These are phyloP conservation scores for Australoheros facetus DNA, from an alignment of 2,797 vertebrate species.

Conservation along the genomic window DNA sequence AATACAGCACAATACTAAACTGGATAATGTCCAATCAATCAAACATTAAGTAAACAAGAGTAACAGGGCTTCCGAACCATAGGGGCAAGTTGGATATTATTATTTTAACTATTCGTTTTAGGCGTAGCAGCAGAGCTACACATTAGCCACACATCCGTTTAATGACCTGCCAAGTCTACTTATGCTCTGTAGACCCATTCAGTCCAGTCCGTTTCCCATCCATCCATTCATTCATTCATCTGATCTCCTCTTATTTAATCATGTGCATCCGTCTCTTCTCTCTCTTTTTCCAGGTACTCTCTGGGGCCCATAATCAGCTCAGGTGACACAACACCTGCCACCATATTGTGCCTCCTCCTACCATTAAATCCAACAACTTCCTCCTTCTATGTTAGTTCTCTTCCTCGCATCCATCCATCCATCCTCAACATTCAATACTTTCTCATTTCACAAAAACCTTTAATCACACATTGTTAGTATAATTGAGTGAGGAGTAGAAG, in stretches of 20 bases:
- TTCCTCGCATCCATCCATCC: conserved; percentile 10
- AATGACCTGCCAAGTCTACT: background rate
- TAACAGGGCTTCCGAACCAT: background rate
- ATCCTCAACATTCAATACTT: conserved; percentile 23
- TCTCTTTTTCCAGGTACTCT: background rate
- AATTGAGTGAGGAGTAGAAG: conserved; percentile 6
- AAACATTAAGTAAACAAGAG: background rate
- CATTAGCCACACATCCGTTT: background rate
- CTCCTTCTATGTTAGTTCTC: background rate
- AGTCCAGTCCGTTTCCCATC: background rate
- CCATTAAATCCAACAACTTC: background rate
- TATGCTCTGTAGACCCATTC: background rate
- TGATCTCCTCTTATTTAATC: background rate
- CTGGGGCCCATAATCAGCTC: background rate
- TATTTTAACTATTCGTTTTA: background rate
- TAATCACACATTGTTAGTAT: conserved; percentile 6
- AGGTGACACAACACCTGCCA: conserved; percentile 3
- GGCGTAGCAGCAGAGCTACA: background rate
- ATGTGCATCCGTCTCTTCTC: background rate
- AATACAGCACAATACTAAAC: background rate
- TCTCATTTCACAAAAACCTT: conserved; percentile 1
- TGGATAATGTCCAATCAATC: background rate
- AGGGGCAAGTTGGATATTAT: background rate
- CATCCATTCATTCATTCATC: background rate
- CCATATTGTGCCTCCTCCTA: background rate